These are phyloP conservation scores for Drosophila rufa DNA, from an alignment of 1,140 invertebrate genomes.

Conservation along the genomic window DNA sequence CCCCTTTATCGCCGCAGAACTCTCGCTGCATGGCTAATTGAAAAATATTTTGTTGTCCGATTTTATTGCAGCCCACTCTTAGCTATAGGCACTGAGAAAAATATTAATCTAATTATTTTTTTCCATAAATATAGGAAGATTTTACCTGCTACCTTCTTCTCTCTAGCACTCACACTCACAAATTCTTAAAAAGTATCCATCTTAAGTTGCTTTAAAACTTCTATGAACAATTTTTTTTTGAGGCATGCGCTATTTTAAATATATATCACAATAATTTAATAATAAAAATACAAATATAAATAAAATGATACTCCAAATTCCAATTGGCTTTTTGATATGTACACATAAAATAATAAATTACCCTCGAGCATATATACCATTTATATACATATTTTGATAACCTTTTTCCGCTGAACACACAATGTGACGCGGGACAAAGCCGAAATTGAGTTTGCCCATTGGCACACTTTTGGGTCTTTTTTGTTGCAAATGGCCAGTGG, in stretches of 20 bases:
- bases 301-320: too few species aligned
- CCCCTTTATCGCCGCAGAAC: slow-evolving; percentile 2
- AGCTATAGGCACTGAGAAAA: background rate
- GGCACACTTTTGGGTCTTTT: slow-evolving; percentile 60
- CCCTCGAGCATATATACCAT: background rate
- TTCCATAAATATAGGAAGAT: too few species aligned
- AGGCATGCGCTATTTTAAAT: too few species aligned
- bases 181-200: too few species aligned
- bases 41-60: slow-evolving; percentile 82
- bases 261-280: too few species aligned
- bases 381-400: background rate
- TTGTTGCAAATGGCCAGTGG: slow-evolving; percentile 19
- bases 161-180: too few species aligned
- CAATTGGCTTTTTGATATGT: too few species aligned
- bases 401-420: slow-evolving; percentile 5
- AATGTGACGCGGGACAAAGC: slow-evolving; percentile 10
- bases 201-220: too few species aligned
- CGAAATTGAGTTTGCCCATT: slow-evolving; percentile 55
- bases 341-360: background rate
- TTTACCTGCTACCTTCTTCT: too few species aligned
- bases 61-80: slow-evolving; percentile 60
- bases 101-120: background rate
- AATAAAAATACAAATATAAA: too few species aligned
- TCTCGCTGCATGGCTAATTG: slow-evolving; percentile 65
- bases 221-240: too few species aligned